Evolutionary conservation across 2,797 vertebrate genomes (phyloP), one percentile per base, ranked within the genome.

Genomic region (Phoxinus dragarum): DNA sequence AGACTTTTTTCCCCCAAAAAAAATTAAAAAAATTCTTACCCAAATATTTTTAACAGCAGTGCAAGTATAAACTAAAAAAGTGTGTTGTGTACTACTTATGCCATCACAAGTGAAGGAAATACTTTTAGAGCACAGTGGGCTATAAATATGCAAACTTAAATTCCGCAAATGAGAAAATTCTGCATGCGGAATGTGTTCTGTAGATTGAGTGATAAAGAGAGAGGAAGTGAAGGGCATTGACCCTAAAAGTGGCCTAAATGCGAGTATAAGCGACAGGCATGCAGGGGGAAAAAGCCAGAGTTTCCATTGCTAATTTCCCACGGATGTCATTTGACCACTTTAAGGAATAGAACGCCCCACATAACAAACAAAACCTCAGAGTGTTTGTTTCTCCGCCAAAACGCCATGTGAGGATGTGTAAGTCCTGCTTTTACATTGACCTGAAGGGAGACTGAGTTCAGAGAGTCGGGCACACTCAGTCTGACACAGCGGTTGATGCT

Each of bases 281-380:
- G 64, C 34, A 40, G 38, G 34, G 47, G 40, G 82, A 86, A 69
- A 76, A 83, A 89, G 89, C 88, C 83, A 42, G 52, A 90, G 90
- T 92, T 94, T 89, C 86, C 90, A 87, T 90, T 92, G 89, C 84
- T 82, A 59, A 88, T 93, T 95, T 96, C 94, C 94, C 94, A 95
- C 90, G 88, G 90, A 91, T 85, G 52, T 89, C 93, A 91, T 89
- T 85, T 88, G 86, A 59, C 40, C 81, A 85, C 87, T 84, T 77
- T 88, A 88, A 52, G 84, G 88, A 91, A 87, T 90, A 88, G 84
- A 88, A 88, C 82, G 42, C 14, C 36, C 71, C 59, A 54, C 78
- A 79, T 77, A 85, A 82, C 82, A 91, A 92, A 84, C 68, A 78
- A 75, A 72, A 59, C 77, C 67, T 52, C 61, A 77, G 68, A 82